These are phyloP conservation scores for Cotesia vestalis DNA, from an alignment of 1,140 invertebrate species.

Conservation along the genomic window DNA sequence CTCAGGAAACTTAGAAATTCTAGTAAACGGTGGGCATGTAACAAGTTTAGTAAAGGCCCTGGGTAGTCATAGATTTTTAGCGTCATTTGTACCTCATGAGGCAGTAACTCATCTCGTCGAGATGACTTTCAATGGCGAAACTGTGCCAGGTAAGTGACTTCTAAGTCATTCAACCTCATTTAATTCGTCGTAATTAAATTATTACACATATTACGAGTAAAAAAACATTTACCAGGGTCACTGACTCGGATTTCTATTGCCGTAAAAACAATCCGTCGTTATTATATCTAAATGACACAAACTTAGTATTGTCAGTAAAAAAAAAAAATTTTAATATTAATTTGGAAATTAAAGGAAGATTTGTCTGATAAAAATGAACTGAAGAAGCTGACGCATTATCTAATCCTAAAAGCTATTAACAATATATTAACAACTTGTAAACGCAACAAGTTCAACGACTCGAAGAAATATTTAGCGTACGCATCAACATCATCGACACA, in stretches of 20 bases:
- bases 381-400: too few relatives aligned
- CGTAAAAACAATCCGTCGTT: conserved; percentile 11
- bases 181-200: conserved; percentile 5
- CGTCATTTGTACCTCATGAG: conserved; percentile 91
- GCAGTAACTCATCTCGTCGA: conserved; percentile 86
- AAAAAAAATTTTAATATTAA: neutral
- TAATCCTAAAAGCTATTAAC: too few relatives aligned
- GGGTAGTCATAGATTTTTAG: conserved; percentile 89
- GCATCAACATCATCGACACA: too few relatives aligned
- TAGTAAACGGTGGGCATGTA: conserved; percentile 94
- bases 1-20: conserved; percentile 94
- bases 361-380: too few relatives aligned
- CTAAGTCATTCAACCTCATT: conserved; percentile 22
- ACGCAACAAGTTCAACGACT: too few relatives aligned
- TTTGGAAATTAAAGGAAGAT: neutral
- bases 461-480: neutral
- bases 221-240: conserved; percentile 30
- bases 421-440: too few relatives aligned
- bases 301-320: too few relatives aligned
- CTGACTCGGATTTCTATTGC: conserved; percentile 36
- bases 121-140: conserved; percentile 95
- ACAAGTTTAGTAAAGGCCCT: conserved; percentile 92
- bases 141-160: conserved; percentile 83
- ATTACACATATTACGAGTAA: neutral
- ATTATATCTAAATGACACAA: too few relatives aligned